phyloP scores from a whole-genome alignment of 1,140 invertebrate species.

The Condylostylus longicornis region DNA sequence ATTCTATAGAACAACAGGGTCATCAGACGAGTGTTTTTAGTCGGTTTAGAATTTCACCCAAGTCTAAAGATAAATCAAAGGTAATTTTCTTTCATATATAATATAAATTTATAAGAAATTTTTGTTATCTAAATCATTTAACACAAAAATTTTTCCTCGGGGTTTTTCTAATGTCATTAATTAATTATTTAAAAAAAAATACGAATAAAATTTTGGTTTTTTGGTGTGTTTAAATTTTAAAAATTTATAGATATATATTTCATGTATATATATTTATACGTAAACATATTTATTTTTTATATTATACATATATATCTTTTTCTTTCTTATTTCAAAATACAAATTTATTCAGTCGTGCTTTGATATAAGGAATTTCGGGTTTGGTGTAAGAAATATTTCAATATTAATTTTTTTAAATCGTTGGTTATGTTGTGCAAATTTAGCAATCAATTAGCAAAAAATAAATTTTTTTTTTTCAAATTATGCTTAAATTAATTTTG shows the following conservation, averaged over 20 bases:
- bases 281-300: background rate
- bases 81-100: constrained; percentile 36
- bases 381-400: constrained; percentile 34
- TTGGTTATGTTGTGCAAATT: background rate
- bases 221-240: background rate
- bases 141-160: too few species aligned
- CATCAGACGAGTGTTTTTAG: constrained; percentile 43
- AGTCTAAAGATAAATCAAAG: constrained; percentile 52
- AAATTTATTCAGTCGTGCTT: constrained; percentile 35
- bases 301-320: too few species aligned
- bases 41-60: constrained; percentile 45
- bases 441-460: background rate
- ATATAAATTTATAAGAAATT: too few species aligned
- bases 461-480: background rate
- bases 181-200: too few species aligned
- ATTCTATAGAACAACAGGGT: too few species aligned
- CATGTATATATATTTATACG: background rate
- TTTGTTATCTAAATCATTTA: too few species aligned
- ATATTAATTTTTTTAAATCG: background rate
- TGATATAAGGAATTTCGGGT: constrained; percentile 33
- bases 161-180: too few species aligned
- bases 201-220: too few species aligned
- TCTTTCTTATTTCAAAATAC: background rate
- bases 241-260: background rate
- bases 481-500: background rate